Base-by-base conservation (phyloP, 2,888 invertebrate genomes). In the Spilosoma lubricipeda region DNA sequence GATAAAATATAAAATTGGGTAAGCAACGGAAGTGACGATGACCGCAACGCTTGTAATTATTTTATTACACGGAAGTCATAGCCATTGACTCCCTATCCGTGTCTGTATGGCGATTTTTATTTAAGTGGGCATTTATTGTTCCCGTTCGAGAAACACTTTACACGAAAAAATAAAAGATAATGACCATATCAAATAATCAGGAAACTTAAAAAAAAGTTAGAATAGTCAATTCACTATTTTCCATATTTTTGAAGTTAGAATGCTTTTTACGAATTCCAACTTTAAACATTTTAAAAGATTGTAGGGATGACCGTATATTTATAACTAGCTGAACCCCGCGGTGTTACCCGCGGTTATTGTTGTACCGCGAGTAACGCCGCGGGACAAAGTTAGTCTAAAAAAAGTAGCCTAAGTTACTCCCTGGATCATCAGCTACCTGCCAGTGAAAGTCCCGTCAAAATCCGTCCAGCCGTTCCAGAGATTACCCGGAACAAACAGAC, bases 11-110 rank as follows among this genome's bases (percentile, higher is more conserved):
- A 73, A 74, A 73, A 67, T 74, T 74, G 63, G 23, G 67, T 75
- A 71, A 72, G 66, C 70, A 77, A 74, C 80, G 86, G 85, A 85
- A 79, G 72, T 84, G 77, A 77, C 78, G 85, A 82, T 85, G 85
- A 84, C 85, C 85, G 80, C 77, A 74, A 56, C 71, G 64, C 70
- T 71, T 78, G 42, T 85, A 77, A 85, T 85, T 81, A 85, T 79
- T 83, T 72, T 82, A 78, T 74, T 82, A 78, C 63, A 80, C 82
- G 84, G 85, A 85, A 85, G 79, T 80, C 75, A 69, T 79, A 77
- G 81, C 77, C 85, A 76, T 80, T 82, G 84, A 80, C 78, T 85
- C 71, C 71, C 59, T 75, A 52, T 71, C 73, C 71, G 73, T 75
- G 63, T 75, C 73, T 73, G 63, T 73, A 75, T 85, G 75, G 68